phyloP scores from a whole-genome alignment of 2,888 invertebrate genomes.

The Nasonovia ribisnigri region DNA sequence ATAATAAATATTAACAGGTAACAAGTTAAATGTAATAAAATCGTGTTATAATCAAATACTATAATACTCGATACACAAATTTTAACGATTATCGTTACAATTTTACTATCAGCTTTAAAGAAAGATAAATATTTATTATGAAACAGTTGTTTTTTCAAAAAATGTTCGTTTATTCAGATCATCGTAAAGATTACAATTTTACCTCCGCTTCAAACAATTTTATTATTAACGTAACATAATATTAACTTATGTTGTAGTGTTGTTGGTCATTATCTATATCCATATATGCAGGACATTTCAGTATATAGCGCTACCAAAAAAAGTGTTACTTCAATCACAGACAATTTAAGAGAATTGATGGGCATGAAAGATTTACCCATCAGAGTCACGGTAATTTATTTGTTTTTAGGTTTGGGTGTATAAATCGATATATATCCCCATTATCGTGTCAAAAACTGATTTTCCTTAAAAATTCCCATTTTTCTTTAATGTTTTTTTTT shows the following conservation, averaged over 20 bases:
- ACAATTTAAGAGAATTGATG: constrained; percentile 28
- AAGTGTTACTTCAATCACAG: neutral
- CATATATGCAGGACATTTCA: neutral
- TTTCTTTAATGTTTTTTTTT: no score
- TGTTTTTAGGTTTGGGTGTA: neutral
- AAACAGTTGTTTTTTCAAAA: no score
- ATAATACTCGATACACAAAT: no score
- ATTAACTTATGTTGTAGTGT: neutral
- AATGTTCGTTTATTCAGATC: neutral
- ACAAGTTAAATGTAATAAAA: neutral
- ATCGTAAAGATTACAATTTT: neutral
- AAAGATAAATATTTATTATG: no score
- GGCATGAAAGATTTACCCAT: neutral
- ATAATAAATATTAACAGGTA: constrained; percentile 51
- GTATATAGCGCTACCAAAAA: constrained; percentile 20
- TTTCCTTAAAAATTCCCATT: no score
- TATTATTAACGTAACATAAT: neutral
- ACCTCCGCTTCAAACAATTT: neutral
- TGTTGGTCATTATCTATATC: neutral
- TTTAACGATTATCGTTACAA: no score
- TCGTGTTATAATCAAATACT: neutral
- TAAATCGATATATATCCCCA: neutral
- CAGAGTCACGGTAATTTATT: constrained; percentile 9
- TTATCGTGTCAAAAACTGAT: neutral
- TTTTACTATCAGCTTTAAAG: no score